Evolutionary conservation across 2,113 vertebrate genomes (phyloP), one percentile per base, ranked within the genome.

Genomic region (Atherinomorus stipes): DNA sequence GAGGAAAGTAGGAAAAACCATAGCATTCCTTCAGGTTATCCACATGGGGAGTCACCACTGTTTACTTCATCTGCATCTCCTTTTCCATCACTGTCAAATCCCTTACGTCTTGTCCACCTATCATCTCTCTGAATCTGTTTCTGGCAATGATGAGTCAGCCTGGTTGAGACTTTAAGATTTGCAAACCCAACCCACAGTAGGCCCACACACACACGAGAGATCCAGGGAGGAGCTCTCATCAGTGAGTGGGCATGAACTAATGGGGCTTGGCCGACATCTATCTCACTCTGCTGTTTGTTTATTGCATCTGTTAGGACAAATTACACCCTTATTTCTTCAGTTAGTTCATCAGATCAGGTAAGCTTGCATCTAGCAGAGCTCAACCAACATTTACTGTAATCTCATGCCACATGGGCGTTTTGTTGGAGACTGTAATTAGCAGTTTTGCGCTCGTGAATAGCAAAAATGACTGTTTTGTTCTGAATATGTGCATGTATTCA

Each of bases 1-100:
- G 44, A 63, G 26, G 38, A 50, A 68, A 68, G 16, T 25, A 7
- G 23, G 50, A 65, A 66, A 79, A 64, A 38, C 59, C 9, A 63
- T 82, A 89, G 83, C 80, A 89, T 77, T 68, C 87, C 62, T 70
- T 81, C 70, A 74, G 69, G 65, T 88, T 86, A 91, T 88, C 56
- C 69, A 62, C 51, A 44, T 72, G 37, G 25, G 50, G 67, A 59
- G 60, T 69, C 57, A 68, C 66, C 69, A 37, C 64, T 74, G 83
- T 66, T 60, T 42, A 66, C 23, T 71, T 76, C 62, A 78, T 62
- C 63, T 23, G 31, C 31, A 34, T 54, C 64, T 42, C 79, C 65
- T 76, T 54, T 58, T 58, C 66, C 5, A 67, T 60, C 50, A 19
- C 28, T 23, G 51, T 59, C 59, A 59, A 58, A 50, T 22, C 23